A percentile compares a stretch with the other conserved stretches of the same genome.
These are phyloP conservation scores for Burhinus bistriatus DNA, from an alignment of 2,113 vertebrate species.

Conservation along the genomic window DNA sequence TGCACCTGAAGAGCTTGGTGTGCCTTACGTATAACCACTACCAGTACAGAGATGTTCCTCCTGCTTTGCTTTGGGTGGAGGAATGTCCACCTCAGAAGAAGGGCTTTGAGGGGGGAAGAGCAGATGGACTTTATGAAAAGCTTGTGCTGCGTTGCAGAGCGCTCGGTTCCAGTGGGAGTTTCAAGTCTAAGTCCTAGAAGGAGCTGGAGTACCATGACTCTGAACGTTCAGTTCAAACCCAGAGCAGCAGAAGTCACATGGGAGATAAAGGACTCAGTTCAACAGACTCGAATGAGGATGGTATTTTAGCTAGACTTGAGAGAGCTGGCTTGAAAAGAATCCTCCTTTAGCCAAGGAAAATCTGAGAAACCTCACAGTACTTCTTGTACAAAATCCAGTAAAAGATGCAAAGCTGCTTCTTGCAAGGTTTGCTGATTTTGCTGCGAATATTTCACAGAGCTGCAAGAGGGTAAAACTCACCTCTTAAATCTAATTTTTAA, in stretches of 20 bases:
- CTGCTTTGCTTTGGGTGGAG: not conserved
- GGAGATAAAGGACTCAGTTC: not conserved
- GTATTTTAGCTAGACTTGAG: not conserved
- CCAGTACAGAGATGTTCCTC: not conserved
- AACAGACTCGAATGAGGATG: not conserved
- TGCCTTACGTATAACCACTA: not conserved
- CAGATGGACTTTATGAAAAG: not conserved
- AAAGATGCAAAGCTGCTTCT: not conserved
- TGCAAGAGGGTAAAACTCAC: not conserved
- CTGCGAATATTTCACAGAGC: not conserved
- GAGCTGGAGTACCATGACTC: not conserved
- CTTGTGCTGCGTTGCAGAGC: not conserved
- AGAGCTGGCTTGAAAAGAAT: not conserved
- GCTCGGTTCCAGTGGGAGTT: not conserved
- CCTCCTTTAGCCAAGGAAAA: not conserved
- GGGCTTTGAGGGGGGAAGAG: no score
- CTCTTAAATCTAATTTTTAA: not conserved
- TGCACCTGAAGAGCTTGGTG: rapidly evolving
- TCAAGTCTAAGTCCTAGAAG: not conserved
- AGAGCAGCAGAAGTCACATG: not conserved
- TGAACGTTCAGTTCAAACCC: not conserved
- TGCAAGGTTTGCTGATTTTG: not conserved
- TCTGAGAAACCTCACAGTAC: not conserved
- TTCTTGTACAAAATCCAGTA: not conserved
- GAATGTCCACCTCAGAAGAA: not conserved